Evolutionary conservation across 1,140 invertebrate species (phyloP), one percentile per base, ranked within the genome.

Genomic region (Heliconius melpomene): DNA sequence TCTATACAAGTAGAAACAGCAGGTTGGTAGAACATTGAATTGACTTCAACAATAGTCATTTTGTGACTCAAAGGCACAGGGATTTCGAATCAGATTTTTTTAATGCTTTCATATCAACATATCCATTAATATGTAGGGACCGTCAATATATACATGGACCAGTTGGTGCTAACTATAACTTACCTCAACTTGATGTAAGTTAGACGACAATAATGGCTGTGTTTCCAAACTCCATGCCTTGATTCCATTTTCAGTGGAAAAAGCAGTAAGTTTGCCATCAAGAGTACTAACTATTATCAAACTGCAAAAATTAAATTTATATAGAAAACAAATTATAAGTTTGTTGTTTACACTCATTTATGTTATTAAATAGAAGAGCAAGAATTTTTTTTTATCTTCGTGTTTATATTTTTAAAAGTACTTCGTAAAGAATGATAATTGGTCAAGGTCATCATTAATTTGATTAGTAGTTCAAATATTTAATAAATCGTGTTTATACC

Each of bases 241-340:
- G 74, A 95, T 87, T n/a, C 98, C 98, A 85, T 96, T 95, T 74
- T 96, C 93, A 26, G 94, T 92, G 91, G 98, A 96, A 76, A 99
- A 93, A 7, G 98, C 97, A 75, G 97, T 96, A 40, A 99, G 82
- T 81, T 96, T 95, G 6, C 98, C 98, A 96, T 99, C 98, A 71
- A 99, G 93, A 50, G 98, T 98, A 86, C 97, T 98, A 36, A 99
- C 96, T 86, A 98, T 96, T 18, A 98, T 90, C 54, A 98, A 94
- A 85, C 97, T 97, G 87, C 72, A 95, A 95, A 77, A 72, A 80
- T 52, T 46, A 13, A 46, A 46, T 46, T 36, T 1, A 52, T 20
- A 52, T 52, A 52, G 18, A 52, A 52, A 52, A 52, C 18, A 52
- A 52, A 8, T 52, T 52, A 52, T 52, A 20, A 20, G 3, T 6